Evolutionary conservation across 2,113 vertebrate genomes (phyloP).

Genomic region (Chamaea fasciata): DNA sequence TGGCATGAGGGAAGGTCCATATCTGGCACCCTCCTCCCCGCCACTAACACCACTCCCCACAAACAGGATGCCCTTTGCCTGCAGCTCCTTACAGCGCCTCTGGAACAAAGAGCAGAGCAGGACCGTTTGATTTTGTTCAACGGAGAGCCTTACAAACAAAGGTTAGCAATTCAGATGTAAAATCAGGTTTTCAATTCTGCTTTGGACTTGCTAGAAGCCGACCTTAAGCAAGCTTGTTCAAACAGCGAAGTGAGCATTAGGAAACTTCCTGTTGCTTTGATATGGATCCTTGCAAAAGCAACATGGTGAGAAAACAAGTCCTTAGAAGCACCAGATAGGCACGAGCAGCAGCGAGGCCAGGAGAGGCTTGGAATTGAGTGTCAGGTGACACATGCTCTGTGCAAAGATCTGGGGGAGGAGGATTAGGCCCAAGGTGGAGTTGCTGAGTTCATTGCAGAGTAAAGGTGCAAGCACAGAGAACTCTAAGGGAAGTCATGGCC

Average conservation of each 20-base stretch:
- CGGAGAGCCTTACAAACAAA: not conserved
- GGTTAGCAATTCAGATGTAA: not conserved
- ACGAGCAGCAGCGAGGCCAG: not conserved
- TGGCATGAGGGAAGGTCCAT: slow-evolving; percentile 95
- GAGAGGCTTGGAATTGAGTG: not conserved
- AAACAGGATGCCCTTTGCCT: slow-evolving; percentile 87
- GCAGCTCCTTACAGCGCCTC: slow-evolving; percentile 88
- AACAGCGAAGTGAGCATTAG: not conserved
- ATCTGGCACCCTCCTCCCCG: slow-evolving; percentile 93
- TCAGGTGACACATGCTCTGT: not conserved
- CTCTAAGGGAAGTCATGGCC: not conserved
- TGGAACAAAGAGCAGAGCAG: slow-evolving; percentile 60
- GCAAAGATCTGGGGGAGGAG: not conserved
- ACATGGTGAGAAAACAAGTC: not conserved
- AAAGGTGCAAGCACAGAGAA: not conserved
- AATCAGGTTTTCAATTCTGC: not conserved
- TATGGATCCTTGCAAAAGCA: not conserved
- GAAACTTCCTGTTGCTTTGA: slow-evolving; percentile 5
- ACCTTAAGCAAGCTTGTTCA: not conserved
- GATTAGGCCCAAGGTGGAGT: not conserved
- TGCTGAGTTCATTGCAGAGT: not conserved
- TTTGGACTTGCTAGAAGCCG: not conserved
- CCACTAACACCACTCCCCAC: slow-evolving; percentile 97
- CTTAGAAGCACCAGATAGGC: not conserved
- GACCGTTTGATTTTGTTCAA: not conserved